Base-by-base conservation (phyloP, 2,888 invertebrate species). In the Oligia fasciuncula region DNA sequence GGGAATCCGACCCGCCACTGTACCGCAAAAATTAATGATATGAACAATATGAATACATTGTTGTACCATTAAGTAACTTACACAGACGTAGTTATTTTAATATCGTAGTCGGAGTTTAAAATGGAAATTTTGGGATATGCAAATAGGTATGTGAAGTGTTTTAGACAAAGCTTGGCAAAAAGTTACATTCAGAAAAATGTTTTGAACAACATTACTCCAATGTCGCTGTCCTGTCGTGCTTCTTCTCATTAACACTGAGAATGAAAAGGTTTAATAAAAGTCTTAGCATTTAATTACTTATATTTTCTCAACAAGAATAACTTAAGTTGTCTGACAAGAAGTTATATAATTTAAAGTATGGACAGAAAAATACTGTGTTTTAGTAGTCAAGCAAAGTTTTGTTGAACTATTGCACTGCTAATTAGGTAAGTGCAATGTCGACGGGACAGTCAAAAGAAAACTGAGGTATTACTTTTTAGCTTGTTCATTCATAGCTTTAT, bases 361-460 rank as follows among this genome's bases (percentile, higher is more conserved):
- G 73, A 84, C 73, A 80, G 81, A 85, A 87, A 86, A 86, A 89
- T 79, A 74, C 77, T 62, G 65, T 76, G 43, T 79, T 83, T 80
- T 73, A 84, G 76, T 76, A 85, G 74, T 81, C 76, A 82, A 83
- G 71, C 82, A 80, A 83, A 87, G 79, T 87, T 86, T 82, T 65
- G 73, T 81, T 84, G 74, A 89, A 87, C 83, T 84, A 89, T 83
- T 68, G 75, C 76, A 76, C 81, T 73, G 57, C 73, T 88, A 88
- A 89, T 89, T 88, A 89, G 80, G 80, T 85, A 77, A 88, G 82
- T 86, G 86, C 87, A 78, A 71, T 79, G 80, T 77, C 69, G 77
- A 80, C 79, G 78, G 40, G 68, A 79, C 79, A 81, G 69, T 81
- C 82, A 81, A 83, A 83, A 86, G 77, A 46, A 43, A 86, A 86